Evolutionary conservation across 1,140 invertebrate genomes (phyloP).

Genomic region (Lepidurus arcticus): DNA sequence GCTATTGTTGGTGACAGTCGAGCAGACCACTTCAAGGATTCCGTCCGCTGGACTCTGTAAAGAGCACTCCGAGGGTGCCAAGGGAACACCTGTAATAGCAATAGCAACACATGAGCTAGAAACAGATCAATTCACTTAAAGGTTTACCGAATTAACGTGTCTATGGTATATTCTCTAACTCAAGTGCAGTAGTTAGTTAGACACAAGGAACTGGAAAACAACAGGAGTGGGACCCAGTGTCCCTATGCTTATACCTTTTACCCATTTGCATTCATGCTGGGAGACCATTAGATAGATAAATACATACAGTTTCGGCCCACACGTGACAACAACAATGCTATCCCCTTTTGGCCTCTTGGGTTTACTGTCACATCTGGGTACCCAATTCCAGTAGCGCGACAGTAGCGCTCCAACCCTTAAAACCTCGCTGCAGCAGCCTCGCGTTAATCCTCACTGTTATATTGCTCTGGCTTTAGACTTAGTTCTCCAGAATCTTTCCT

Average conservation of each 20-base stretch:
- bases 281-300: not conserved
- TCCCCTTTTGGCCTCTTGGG: not conserved
- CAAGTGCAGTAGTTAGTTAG: not conserved
- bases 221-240: not conserved
- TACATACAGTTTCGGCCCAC: not conserved
- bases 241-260: not conserved
- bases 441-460: too few relatives aligned
- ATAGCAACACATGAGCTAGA: not conserved
- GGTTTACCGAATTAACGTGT: not conserved
- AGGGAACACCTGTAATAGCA: conserved; percentile 23
- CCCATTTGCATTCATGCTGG: not conserved
- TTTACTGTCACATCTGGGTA: not conserved
- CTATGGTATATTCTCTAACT: not conserved
- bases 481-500: too few relatives aligned
- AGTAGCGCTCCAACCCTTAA: not conserved
- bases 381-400: not conserved
- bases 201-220: not conserved
- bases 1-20: conserved; percentile 1
- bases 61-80: conserved; percentile 26
- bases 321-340: not conserved
- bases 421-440: too few relatives aligned
- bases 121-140: not conserved
- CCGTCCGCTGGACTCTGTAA: conserved; percentile 28
- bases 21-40: conserved; percentile 23
- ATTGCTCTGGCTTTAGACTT: too few relatives aligned